A percentile compares a stretch with the other conserved stretches of the same genome.
Evolutionary conservation across 2,113 vertebrate species (phyloP).

Genomic region (Phocoena sinus): DNA sequence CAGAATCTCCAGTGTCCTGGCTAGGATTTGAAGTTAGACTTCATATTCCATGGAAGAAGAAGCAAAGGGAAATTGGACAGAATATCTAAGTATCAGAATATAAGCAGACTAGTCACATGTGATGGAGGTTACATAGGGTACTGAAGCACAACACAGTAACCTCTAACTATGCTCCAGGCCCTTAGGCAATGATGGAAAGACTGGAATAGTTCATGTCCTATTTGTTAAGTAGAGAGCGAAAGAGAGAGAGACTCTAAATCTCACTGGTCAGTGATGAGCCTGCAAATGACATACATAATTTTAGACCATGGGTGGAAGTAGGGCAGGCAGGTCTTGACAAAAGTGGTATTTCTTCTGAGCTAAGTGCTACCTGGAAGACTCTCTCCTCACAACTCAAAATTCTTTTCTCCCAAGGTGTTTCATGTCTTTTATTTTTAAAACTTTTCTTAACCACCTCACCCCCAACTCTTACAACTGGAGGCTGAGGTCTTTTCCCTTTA

Average conservation of each 20-base stretch:
- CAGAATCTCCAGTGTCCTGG: not conserved
- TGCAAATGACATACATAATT: not conserved
- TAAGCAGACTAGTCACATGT: not conserved
- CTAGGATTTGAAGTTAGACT: not conserved
- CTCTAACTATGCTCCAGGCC: not conserved
- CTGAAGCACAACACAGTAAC: not conserved
- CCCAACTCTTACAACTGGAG: not conserved
- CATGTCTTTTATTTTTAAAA: not conserved
- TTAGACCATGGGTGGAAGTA: not conserved
- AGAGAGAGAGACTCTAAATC: not conserved
- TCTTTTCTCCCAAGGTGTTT: not conserved
- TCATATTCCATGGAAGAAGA: not conserved
- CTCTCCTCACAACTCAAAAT: not conserved
- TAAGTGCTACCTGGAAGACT: not conserved
- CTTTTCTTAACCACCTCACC: not conserved
- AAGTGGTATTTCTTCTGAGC: not conserved
- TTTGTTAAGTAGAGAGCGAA: not conserved
- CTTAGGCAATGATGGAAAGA: not conserved
- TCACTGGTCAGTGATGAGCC: not conserved
- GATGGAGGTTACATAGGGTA: not conserved
- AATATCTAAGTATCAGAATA: not conserved
- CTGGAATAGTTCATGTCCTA: not conserved
- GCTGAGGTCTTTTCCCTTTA: not conserved
- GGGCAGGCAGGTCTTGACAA: not conserved
- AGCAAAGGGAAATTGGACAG: not conserved